A percentile compares a stretch with the other conserved stretches of the same genome.
phyloP scores from a whole-genome alignment of 2,113 vertebrate genomes.

The Upupa epops region DNA sequence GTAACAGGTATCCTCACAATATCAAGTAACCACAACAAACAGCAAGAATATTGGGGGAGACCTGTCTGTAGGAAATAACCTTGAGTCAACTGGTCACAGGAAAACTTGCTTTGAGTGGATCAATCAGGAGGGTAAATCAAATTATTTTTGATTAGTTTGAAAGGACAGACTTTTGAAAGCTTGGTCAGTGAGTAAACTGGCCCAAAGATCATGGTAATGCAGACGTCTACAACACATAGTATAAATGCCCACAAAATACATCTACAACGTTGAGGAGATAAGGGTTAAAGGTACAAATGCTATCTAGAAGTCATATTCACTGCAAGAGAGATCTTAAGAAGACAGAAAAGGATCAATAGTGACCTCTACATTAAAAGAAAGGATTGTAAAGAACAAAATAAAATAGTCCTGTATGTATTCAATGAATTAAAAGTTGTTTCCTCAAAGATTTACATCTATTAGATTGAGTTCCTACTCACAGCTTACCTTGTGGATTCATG shows the following conservation, averaged over 20 bases:
- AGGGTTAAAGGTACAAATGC: not conserved
- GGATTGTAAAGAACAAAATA: not conserved
- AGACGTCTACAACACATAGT: too few relatives aligned
- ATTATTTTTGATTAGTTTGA: not conserved
- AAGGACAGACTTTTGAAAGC: not conserved
- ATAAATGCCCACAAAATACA: too few relatives aligned
- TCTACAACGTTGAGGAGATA: not conserved
- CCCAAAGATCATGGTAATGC: not conserved
- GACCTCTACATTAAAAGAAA: not conserved
- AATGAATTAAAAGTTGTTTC: not conserved
- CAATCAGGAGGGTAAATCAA: not conserved
- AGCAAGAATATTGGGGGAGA: not conserved
- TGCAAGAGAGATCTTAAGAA: not conserved
- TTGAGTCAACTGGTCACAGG: not conserved
- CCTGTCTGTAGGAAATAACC: not conserved
- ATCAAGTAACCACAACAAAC: not conserved
- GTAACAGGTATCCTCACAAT: not conserved
- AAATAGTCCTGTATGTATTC: not conserved
- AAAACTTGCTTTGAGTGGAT: not conserved
- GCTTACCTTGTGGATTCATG: not conserved
- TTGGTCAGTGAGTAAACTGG: not conserved
- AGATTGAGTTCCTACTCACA: not conserved
- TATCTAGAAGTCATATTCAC: not conserved
- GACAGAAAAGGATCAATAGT: not conserved
- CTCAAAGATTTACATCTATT: not conserved